Evolutionary conservation across 2,113 vertebrate species (phyloP), one percentile per base, ranked within the genome.

Genomic region (Chionis minor): DNA sequence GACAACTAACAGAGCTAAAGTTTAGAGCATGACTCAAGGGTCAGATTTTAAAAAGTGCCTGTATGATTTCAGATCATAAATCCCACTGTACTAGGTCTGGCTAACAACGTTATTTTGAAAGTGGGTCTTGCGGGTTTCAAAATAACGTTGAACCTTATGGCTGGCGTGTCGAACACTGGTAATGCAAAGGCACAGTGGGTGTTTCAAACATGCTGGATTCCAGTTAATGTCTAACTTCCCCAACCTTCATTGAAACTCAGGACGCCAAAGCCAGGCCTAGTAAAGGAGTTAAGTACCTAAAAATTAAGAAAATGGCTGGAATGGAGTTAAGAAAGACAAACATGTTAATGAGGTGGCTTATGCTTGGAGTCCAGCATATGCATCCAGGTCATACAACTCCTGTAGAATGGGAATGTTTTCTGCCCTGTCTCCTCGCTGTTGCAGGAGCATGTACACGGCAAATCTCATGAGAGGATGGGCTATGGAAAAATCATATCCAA

Each of bases 1-100:
- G 86, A 82, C 52, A 89, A 69, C 86, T 86, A 94, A 69, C 74
- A 91, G 45, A 91, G 79, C 58, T 96, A 62, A 92, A 91, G 52
- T 91, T 42, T 30, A 89, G 70, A 65, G 20, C 40, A 24, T 87
- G 95, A 61, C 86, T 90, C n/a, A 75, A 78, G 81, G 86, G 87
- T 83, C 81, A 81, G 4, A 59, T 81, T 90, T 88, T 81, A 11
- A 24, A 52, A 92, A 87, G 61, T 65, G 65, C 49, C 22, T 75
- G n/a, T 81, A 15, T 62, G 70, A 86, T 66, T 73, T 96, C 61
- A 73, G 84, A 59, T 77, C 4, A 3, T 92, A 85, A 95, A 89
- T 91, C 54, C 62, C 84, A 59, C 38, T 70, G 35, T 66, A 45
- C 12, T 58, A 30, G 33, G 19, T 91, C 52, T 88, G 74, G 35